These are phyloP conservation scores for Haemorhous mexicanus DNA, from an alignment of 2,113 vertebrate species.

Conservation along the genomic window DNA sequence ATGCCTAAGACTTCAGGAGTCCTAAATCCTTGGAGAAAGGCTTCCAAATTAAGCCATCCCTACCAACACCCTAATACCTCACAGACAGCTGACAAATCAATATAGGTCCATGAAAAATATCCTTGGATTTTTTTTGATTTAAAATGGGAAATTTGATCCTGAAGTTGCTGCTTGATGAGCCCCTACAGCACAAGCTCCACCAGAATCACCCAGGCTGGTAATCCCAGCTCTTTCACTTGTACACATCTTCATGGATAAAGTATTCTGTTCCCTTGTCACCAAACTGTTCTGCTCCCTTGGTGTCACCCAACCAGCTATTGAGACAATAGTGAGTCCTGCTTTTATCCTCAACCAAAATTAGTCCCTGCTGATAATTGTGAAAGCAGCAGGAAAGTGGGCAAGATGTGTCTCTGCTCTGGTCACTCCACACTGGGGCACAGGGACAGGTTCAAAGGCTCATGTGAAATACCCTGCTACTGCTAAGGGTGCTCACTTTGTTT, in stretches of 20 bases:
- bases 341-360: neutral
- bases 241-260: neutral
- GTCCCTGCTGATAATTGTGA: neutral
- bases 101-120: neutral
- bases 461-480: rapidly evolving
- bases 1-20: neutral
- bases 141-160: neutral
- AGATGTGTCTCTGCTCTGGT: neutral
- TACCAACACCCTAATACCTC: neutral
- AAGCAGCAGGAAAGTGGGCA: neutral
- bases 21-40: neutral
- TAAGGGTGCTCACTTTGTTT: neutral
- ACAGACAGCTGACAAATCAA: neutral
- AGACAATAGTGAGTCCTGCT: neutral
- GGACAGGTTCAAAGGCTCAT: neutral
- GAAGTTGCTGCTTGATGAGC: neutral
- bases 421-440: neutral
- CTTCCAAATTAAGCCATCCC: neutral
- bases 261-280: neutral
- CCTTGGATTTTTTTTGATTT: neutral
- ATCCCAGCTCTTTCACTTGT: neutral
- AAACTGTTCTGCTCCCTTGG: neutral
- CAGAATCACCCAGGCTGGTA: neutral
- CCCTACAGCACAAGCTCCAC: neutral
- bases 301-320: neutral